Evolutionary conservation across 1,140 invertebrate genomes (phyloP), one percentile per base, ranked within the genome.

Genomic region (Drosophila pandora): DNA sequence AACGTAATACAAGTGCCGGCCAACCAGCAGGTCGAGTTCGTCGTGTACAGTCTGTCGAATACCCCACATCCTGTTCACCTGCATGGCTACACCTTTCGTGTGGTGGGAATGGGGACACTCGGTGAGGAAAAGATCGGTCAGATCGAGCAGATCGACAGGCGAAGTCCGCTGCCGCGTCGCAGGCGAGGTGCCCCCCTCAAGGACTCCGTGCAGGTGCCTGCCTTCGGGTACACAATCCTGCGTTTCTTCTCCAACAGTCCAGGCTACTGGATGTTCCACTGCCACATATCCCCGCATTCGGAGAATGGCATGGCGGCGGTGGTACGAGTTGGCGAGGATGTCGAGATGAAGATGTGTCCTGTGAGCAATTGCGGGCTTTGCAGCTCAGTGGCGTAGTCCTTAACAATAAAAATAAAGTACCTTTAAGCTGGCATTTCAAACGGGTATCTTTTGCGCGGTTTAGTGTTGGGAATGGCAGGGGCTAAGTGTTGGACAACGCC

Each of bases 301-400:
- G 93, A 93, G 10, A 92, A 92, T 6, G 94, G 94, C 6, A 91
- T 94, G 77, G 92, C 93, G 21, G 92, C 94, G 2, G 92, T 94
- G 17, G 76, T 94, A 1, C 92, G 93, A 48, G 93, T 94, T 12
- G 94, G 90, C 32, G 87, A 89, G 32, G 83, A 91, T 53, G 34
- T 71, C 5, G 77, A 91, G 60, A 91, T 91, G 90, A 91, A 89
- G 67, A 90, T 91, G 79, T 91, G 90, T 45, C 90, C 90, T 8
- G 90, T 91, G 5, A 91, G 90, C 70, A 91, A 91, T 50, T 91
- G 90, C 53, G 90, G 90, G 0, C 64, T 91, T 3, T 91, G 90
- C 39, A 84, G 84, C 25, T 91, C 90, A 1, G 76, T 87, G 22
- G 67, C 83, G 23, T 85, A 68, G 39, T 39, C 10, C 12, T 48